A percentile compares a stretch with the other conserved stretches of the same genome.
These are phyloP conservation scores for Macrosiphum euphorbiae DNA, from an alignment of 2,888 invertebrate genomes.

Conservation along the genomic window DNA sequence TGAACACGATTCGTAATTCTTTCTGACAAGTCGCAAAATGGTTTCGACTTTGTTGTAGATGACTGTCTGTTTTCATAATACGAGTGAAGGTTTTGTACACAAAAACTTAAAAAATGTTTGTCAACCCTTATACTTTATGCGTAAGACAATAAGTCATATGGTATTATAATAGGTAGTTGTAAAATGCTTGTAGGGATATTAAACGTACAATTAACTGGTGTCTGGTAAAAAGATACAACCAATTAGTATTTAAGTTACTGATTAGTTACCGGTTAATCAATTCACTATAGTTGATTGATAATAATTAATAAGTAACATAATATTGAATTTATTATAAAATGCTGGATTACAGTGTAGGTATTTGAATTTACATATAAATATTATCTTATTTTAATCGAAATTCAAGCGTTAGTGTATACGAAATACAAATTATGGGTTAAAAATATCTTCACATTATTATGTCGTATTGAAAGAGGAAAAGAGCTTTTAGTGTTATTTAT, in stretches of 20 bases:
- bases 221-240: background rate
- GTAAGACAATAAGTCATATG: background rate
- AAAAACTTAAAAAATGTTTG: background rate
- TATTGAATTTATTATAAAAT: background rate
- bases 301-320: background rate
- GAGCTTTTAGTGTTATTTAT: background rate
- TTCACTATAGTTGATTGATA: background rate
- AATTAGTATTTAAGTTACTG: background rate
- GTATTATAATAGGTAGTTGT: background rate
- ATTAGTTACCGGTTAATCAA: background rate
- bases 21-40: background rate
- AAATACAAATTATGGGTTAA: background rate
- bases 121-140: background rate
- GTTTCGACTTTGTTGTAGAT: background rate
- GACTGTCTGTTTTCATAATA: background rate
- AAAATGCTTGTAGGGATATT: background rate
- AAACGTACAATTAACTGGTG: background rate
- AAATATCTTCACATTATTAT: background rate
- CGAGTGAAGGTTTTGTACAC: background rate
- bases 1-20: background rate
- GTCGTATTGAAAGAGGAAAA: background rate
- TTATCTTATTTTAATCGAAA: background rate
- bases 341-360: background rate
- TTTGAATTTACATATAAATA: background rate
- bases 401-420: background rate